Percentiles rank a stretch among this genome's conserved stretches.
phyloP scores from a whole-genome alignment of 2,888 invertebrate genomes.

The Chouioia cunea region DNA sequence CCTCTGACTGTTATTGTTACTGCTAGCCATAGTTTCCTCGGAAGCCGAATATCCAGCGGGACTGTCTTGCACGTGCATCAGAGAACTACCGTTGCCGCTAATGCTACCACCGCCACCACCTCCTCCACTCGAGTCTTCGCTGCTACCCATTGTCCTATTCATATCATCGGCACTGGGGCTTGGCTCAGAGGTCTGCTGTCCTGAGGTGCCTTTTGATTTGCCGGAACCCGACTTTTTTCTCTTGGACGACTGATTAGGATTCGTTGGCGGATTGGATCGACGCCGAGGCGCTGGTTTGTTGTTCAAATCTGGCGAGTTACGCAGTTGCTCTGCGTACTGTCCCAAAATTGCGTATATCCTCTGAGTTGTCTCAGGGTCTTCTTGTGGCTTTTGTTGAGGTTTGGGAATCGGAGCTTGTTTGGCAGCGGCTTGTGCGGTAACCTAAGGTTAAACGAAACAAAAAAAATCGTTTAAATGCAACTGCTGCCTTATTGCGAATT shows the following conservation, averaged over 20 bases:
- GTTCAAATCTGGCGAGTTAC: conserved; percentile 83
- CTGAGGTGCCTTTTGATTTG: conserved; percentile 66
- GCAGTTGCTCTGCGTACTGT: conserved; percentile 83
- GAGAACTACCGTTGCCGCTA: conserved; percentile 2
- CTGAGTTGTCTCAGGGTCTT: conserved; percentile 85
- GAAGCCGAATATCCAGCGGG: conserved; percentile 65
- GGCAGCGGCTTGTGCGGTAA: conserved; percentile 72
- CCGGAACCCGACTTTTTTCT: conserved; percentile 77
- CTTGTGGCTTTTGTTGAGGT: conserved; percentile 80
- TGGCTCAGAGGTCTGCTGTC: conserved; percentile 70
- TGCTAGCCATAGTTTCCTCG: conserved; percentile 54
- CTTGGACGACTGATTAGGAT: conserved; percentile 78
- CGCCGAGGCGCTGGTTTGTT: conserved; percentile 85
- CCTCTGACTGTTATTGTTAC: conserved; percentile 43
- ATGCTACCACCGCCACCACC: conserved; percentile 53
- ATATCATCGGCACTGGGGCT: conserved; percentile 78
- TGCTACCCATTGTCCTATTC: conserved; percentile 79
- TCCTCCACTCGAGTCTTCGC: conserved; percentile 81
- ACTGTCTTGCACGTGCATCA: conserved; percentile 65
- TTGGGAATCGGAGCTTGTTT: conserved; percentile 78
- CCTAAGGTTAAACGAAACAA: too few relatives aligned
- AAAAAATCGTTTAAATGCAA: too few relatives aligned
- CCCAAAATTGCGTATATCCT: conserved; percentile 84
- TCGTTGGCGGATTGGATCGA: conserved; percentile 80
- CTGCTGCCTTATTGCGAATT: too few relatives aligned